phyloP scores from a whole-genome alignment of 2,113 vertebrate species.

The Glaucidium brasilianum region DNA sequence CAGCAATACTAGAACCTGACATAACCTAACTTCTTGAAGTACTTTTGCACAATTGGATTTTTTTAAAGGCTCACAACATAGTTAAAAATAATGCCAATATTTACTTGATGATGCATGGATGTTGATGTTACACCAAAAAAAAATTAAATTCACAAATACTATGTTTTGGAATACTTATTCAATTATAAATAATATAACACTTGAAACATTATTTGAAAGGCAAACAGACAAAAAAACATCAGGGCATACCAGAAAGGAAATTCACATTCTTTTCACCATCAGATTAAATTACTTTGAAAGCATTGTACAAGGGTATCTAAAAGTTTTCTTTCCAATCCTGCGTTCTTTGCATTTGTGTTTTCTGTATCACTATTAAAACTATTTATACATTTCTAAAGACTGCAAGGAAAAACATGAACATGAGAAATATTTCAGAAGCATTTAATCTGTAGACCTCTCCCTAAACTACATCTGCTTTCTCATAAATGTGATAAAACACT shows the following conservation, averaged over 20 bases:
- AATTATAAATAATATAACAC: background rate
- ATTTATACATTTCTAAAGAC: background rate
- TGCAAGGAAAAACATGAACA: background rate
- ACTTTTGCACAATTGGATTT: background rate
- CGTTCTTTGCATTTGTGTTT: background rate
- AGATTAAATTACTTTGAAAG: background rate
- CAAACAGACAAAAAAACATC: background rate
- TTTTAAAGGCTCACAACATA: background rate
- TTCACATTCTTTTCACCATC: background rate
- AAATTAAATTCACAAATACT: background rate
- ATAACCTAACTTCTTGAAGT: background rate
- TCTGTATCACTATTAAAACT: background rate
- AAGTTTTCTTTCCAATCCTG: background rate
- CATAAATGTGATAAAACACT: background rate
- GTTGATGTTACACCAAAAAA: background rate
- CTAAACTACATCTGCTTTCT: background rate
- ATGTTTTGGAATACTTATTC: background rate
- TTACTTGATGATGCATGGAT: background rate
- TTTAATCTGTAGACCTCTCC: background rate
- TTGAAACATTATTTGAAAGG: background rate
- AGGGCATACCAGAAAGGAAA: background rate
- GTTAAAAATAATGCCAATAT: background rate
- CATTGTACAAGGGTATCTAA: background rate
- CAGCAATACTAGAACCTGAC: background rate
- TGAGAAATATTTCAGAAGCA: background rate